These are phyloP conservation scores for Eupithecia vulgata DNA, from an alignment of 2,888 invertebrate species.

Conservation along the genomic window DNA sequence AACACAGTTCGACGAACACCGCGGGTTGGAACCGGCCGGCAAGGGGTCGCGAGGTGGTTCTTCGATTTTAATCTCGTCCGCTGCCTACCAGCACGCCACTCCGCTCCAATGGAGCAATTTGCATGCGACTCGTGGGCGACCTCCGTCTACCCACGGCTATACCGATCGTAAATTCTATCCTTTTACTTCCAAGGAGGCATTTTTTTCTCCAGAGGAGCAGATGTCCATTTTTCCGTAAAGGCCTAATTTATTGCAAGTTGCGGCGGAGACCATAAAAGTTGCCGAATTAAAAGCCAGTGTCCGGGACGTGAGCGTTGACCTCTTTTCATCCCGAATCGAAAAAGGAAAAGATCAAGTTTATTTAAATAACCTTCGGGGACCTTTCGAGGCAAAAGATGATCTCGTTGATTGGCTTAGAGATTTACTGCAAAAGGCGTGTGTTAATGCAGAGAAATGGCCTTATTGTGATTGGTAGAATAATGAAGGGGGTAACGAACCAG, in stretches of 20 bases:
- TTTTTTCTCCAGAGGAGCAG: slow-evolving; percentile 73
- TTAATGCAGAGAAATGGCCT: slow-evolving; percentile 58
- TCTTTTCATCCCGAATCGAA: slow-evolving; percentile 51
- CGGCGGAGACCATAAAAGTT: slow-evolving; percentile 71
- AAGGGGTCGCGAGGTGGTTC: slow-evolving; percentile 63
- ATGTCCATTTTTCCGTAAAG: slow-evolving; percentile 79
- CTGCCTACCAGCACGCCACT: slow-evolving; percentile 62
- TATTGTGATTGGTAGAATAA: slow-evolving; percentile 75
- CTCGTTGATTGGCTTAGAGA: slow-evolving; percentile 44
- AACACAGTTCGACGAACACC: slow-evolving; percentile 14
- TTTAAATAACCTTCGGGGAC: slow-evolving; percentile 44
- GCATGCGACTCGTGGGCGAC: slow-evolving; percentile 79
- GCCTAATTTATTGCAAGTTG: slow-evolving; percentile 80
- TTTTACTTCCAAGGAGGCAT: slow-evolving; percentile 77
- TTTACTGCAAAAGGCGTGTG: slow-evolving; percentile 44
- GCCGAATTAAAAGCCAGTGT: slow-evolving; percentile 71
- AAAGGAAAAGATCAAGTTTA: slow-evolving; percentile 44
- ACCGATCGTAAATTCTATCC: slow-evolving; percentile 81
- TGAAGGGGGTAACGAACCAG: slow-evolving; percentile 71
- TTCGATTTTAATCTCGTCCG: slow-evolving; percentile 67
- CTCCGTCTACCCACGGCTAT: slow-evolving; percentile 78
- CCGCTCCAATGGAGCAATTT: slow-evolving; percentile 78
- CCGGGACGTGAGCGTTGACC: slow-evolving; percentile 67
- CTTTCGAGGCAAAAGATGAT: slow-evolving; percentile 42
- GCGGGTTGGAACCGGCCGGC: slow-evolving; percentile 42